A percentile compares a stretch with the other conserved stretches of the same genome.
These are phyloP conservation scores for Lagorchestes hirsutus DNA, from an alignment of 2,797 vertebrate genomes.

Conservation along the genomic window DNA sequence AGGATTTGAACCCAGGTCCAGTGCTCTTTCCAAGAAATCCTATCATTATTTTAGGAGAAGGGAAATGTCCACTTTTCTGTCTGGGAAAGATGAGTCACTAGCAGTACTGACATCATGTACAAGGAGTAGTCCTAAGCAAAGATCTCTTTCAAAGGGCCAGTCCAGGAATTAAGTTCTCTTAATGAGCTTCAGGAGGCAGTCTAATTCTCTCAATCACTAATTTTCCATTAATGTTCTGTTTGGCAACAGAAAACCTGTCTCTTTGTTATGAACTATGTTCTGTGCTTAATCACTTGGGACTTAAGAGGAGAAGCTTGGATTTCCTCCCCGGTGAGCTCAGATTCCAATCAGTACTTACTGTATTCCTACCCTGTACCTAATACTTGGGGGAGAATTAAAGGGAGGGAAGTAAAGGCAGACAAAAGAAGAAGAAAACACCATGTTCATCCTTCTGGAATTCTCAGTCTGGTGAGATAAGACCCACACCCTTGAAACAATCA, in stretches of 20 bases:
- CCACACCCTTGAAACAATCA: background rate
- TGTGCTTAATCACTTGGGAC: background rate
- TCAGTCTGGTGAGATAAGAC: background rate
- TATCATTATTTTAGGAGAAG: background rate
- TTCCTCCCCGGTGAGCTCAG: background rate
- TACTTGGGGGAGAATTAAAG: background rate
- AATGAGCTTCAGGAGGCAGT: background rate
- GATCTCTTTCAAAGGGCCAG: background rate
- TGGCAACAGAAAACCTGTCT: background rate
- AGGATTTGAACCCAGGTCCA: background rate
- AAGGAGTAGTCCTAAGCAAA: background rate
- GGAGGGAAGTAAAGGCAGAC: background rate
- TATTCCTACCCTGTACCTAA: background rate
- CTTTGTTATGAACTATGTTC: background rate
- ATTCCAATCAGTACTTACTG: background rate
- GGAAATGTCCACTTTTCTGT: background rate
- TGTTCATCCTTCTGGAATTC: background rate
- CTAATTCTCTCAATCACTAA: slow-evolving; percentile 5
- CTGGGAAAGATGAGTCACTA: background rate
- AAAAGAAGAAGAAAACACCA: background rate
- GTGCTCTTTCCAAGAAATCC: background rate
- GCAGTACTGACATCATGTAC: background rate
- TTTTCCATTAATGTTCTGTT: background rate
- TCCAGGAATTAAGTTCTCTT: background rate
- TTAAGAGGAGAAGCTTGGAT: background rate